A percentile compares a stretch with the other conserved stretches of the same genome.
Conservation (phyloP, 2,888 invertebrate genomes). For the Polydrusus tereticollis region DNA sequence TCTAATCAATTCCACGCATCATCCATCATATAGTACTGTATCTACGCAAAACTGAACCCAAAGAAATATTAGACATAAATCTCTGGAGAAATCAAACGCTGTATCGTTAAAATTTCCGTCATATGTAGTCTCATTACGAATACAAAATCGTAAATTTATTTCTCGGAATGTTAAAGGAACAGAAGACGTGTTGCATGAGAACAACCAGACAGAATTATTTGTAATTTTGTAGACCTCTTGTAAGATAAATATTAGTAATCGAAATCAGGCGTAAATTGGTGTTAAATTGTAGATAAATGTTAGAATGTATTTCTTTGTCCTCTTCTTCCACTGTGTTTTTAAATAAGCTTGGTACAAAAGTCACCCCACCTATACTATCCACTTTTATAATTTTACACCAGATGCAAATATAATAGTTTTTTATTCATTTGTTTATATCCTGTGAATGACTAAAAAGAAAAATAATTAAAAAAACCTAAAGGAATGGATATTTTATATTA, state of each 20-base stretch:
- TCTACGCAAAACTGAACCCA: constrained; percentile 11
- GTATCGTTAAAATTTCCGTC: constrained; percentile 59
- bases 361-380: too few species aligned
- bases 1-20: constrained; percentile 31
- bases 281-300: not conserved
- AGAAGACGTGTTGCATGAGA: constrained; percentile 35
- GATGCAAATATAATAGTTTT: too few species aligned
- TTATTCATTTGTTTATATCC: too few species aligned
- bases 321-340: too few species aligned
- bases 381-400: too few species aligned
- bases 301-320: too few species aligned
- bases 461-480: too few species aligned
- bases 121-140: constrained; percentile 61
- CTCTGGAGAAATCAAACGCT: constrained; percentile 51
- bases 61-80: constrained; percentile 50
- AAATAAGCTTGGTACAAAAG: too few species aligned
- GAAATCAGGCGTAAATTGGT: not conserved
- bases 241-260: constrained; percentile 18
- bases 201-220: constrained; percentile 23
- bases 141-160: constrained; percentile 60
- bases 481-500: too few species aligned
- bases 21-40: constrained; percentile 26
- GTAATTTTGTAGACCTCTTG: constrained; percentile 17
- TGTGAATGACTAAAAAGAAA: too few species aligned
- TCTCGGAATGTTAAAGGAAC: constrained; percentile 49